These are phyloP conservation scores for Variabilichromis moorii DNA, from an alignment of 2,113 vertebrate genomes.

Conservation along the genomic window DNA sequence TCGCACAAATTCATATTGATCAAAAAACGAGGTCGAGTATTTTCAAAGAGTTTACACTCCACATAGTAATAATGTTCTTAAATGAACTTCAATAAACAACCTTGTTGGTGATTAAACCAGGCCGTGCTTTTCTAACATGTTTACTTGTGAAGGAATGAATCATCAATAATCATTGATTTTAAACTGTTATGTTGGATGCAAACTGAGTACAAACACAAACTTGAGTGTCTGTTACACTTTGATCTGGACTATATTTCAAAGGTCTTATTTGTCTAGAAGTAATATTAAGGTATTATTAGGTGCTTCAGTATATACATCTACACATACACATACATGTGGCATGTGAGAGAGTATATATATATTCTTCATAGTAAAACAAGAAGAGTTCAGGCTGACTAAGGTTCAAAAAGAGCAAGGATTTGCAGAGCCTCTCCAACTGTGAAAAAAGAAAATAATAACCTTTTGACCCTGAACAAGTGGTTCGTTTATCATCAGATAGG, in stretches of 20 bases:
- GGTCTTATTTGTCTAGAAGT: background rate
- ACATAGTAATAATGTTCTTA: background rate
- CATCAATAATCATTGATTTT: background rate
- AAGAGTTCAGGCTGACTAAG: background rate
- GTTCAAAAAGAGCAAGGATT: background rate
- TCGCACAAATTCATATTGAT: background rate
- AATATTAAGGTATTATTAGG: background rate
- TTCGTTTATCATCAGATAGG: background rate
- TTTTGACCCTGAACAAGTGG: background rate
- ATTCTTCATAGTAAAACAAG: background rate
- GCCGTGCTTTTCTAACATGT: background rate
- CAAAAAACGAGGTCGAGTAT: background rate
- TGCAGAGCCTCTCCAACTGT: background rate
- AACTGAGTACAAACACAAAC: rapidly evolving
- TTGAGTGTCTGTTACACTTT: background rate
- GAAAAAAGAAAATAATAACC: background rate
- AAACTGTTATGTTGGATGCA: background rate
- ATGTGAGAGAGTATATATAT: background rate
- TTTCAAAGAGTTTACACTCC: background rate
- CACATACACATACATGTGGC: rapidly evolving
- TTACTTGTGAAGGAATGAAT: background rate
- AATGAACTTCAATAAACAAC: background rate
- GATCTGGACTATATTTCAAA: background rate
- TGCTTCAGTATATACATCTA: background rate
- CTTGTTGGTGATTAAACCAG: background rate